Evolutionary conservation across 1,140 invertebrate genomes (phyloP).

Genomic region (Rhagoletis zephyria): DNA sequence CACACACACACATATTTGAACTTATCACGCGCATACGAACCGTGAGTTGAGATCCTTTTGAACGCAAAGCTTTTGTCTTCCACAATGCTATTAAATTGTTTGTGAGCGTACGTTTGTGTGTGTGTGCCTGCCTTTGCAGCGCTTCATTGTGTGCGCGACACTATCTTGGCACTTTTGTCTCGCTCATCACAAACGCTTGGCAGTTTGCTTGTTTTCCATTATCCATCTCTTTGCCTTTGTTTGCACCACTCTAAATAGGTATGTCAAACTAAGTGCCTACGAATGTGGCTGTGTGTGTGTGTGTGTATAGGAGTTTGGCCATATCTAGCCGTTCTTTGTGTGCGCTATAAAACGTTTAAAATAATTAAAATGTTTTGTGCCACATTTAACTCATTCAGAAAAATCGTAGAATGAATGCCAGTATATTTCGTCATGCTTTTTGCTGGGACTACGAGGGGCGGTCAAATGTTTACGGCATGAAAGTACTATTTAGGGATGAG

Average conservation of each 20-base stretch:
- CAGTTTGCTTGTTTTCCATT: not conserved
- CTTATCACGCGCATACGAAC: not conserved
- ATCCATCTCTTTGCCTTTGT: not conserved
- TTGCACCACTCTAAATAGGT: slow-evolving; percentile 22
- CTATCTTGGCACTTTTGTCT: slow-evolving; percentile 49
- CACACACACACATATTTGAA: not conserved
- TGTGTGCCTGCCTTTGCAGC: not conserved
- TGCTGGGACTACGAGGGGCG: not conserved
- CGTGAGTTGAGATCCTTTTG: not conserved
- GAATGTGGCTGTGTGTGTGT: too few relatives aligned
- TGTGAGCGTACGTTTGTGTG: not conserved
- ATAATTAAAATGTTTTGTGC: slow-evolving; percentile 73
- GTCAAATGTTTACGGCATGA: too few relatives aligned
- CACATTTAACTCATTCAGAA: slow-evolving; percentile 60
- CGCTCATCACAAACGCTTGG: slow-evolving; percentile 7
- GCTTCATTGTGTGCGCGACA: slow-evolving; percentile 37
- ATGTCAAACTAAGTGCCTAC: slow-evolving; percentile 42
- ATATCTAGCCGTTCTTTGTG: slow-evolving; percentile 62
- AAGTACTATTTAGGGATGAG: too few relatives aligned
- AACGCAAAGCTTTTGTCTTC: slow-evolving; percentile 19
- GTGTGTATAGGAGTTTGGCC: slow-evolving; percentile 56
- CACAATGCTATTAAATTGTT: slow-evolving; percentile 30
- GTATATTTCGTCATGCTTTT: not conserved
- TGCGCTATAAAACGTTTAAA: slow-evolving; percentile 70
- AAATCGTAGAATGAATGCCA: not conserved